These are phyloP conservation scores for Dinocampus coccinellae DNA, from an alignment of 2,888 invertebrate species.

Conservation along the genomic window DNA sequence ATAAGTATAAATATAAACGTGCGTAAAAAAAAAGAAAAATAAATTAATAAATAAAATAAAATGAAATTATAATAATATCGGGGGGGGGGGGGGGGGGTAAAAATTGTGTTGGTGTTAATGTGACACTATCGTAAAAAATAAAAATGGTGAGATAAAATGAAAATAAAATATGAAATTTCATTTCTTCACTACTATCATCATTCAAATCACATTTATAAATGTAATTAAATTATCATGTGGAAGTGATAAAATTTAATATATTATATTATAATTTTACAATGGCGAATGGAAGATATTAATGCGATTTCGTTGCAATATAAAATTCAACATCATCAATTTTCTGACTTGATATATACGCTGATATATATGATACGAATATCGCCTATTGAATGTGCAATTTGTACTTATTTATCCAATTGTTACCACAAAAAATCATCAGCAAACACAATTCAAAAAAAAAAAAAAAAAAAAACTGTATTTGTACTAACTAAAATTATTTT, in stretches of 20 bases:
- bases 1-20: constrained; percentile 33
- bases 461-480: constrained; percentile 70
- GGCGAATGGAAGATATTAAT: constrained; percentile 46
- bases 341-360: too few species aligned
- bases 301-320: constrained; percentile 24
- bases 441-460: constrained; percentile 67
- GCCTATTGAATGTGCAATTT: constrained; percentile 70
- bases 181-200: constrained; percentile 39
- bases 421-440: constrained; percentile 69
- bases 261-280: constrained; percentile 33
- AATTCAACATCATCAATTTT: constrained; percentile 39
- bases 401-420: constrained; percentile 70
- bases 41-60: not conserved
- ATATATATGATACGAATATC: constrained; percentile 69
- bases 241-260: constrained; percentile 26
- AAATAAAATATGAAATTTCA: constrained; percentile 37
- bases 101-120: not conserved
- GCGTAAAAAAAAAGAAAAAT: constrained; percentile 7
- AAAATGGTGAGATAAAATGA: not conserved
- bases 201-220: constrained; percentile 41
- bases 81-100: too few species aligned
- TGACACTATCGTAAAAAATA: not conserved
- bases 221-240: constrained; percentile 33
- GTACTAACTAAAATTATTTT: constrained; percentile 53
- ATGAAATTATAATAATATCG: not conserved